Base-by-base conservation (phyloP, 2,888 invertebrate species). In the Chymomyza fuscimana region DNA sequence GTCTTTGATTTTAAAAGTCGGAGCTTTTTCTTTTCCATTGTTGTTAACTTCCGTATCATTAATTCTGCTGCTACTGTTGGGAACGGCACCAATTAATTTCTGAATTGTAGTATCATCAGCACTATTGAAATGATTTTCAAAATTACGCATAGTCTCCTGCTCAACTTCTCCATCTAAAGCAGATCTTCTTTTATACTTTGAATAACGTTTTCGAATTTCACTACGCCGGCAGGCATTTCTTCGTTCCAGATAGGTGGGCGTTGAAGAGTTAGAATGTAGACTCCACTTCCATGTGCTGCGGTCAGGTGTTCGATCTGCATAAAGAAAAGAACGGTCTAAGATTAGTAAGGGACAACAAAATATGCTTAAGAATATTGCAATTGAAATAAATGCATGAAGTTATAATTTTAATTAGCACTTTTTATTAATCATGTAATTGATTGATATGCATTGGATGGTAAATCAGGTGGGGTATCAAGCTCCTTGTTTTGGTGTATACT, bases 161-260 rank as follows among this genome's bases (percentile, higher is more conserved):
- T 89, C 69, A 83, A 67, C 1, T 84, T 79, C 52, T 91, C 40
- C 40, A 46, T 46, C 12, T 12, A 46, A 46, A 46, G 12, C 12
- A 12, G 40, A 12, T 46, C 40, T 46, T 46, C 92, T 89, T 69
- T 92, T 91, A 67, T 90, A 89, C 78, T 92, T 92, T 10, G 92
- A 91, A 56, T 86, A 86, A 0, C 92, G 89, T 74, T 90, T 91
- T 3, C 92, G 91, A 51, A 92, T 91, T 72, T 92, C 92, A 69
- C 95, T 93, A 64, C 95, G 95, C 63, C 95, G 93, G 81, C 95
- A 95, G 66, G 95, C 93, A 89, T 96, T 96, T 36, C 97, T 93
- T 79, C 96, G 95, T 90, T 98, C 97, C 72, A 98, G 93, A 91
- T 98, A 98, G 81, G 97, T 97, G 0, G 98, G 98, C 0, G 97